Base-by-base conservation (phyloP, 1,140 invertebrate genomes). In the Diorhabda elongata region DNA sequence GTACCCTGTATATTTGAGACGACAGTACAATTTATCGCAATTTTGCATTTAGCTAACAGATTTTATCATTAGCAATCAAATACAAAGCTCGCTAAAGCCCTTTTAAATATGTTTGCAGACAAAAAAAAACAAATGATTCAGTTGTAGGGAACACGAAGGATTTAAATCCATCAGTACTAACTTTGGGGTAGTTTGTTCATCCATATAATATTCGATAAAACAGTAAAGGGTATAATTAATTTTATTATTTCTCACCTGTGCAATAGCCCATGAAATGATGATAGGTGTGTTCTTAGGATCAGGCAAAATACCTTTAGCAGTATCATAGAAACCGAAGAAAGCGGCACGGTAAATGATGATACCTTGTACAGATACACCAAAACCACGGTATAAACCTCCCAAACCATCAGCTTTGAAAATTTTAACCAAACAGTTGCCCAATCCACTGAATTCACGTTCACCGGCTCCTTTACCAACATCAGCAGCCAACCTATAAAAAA, bases 311-410 rank as follows among this genome's bases (percentile, higher is more conserved):
- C 91, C 93, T 82, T 94, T 94, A 71, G 93, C 90, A 67, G 94
- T 96, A 81, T 97, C 95, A 78, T 92, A 97, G 83, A 94, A 92
- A 73, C 95, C 95, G 79, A 97, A 97, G 85, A 96, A 97, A 61
- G 92, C 91, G 26, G 94, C 95, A 81, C 94, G 87, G 80, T 93
- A 93, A 80, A 93, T 92, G 65, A 93, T 92, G 76, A 93, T 93
- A 82, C 92, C 92, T 82, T 94, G 92, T 45, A 95, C 94, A 42
- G 94, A 97, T 73, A 96, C 94, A 69, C 91, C 85, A 79, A 97
- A 97, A 71, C 95, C 95, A 83, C 93, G 87, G 84, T 97, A 97
- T 56, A 96, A 83, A 71, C 95, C 95, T 65, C 83, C 77, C 5
- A 93, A 72, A 69, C 95, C 95, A 80, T 97, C 94, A 73, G 87